phyloP scores from a whole-genome alignment of 2,888 invertebrate species.

The Leptura quadrifasciata region DNA sequence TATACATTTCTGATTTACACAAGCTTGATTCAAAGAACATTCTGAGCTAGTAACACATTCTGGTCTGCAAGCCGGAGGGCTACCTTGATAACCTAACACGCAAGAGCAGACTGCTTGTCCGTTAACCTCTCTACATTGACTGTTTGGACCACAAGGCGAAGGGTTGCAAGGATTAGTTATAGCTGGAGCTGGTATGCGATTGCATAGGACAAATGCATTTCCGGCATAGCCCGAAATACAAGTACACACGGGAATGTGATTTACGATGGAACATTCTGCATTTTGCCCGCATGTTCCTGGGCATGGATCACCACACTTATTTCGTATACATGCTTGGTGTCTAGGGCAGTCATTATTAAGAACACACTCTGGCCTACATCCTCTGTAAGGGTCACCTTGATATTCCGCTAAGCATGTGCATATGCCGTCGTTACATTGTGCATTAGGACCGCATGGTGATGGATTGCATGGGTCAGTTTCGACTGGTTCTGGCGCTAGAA shows the following conservation, averaged over 20 bases:
- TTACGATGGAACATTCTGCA: slow-evolving; percentile 73
- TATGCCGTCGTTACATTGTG: slow-evolving; percentile 78
- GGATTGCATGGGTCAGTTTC: slow-evolving; percentile 74
- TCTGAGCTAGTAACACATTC: slow-evolving; percentile 89
- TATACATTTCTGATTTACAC: slow-evolving; percentile 86
- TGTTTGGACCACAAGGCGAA: slow-evolving; percentile 82
- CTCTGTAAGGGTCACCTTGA: slow-evolving; percentile 73
- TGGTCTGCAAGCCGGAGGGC: slow-evolving; percentile 85
- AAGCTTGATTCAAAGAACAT: slow-evolving; percentile 85
- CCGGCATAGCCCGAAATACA: slow-evolving; percentile 65
- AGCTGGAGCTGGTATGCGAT: slow-evolving; percentile 72
- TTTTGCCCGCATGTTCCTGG: slow-evolving; percentile 75
- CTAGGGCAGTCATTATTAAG: slow-evolving; percentile 73
- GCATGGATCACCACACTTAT: slow-evolving; percentile 75
- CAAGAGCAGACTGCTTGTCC: slow-evolving; percentile 74
- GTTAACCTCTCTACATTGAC: slow-evolving; percentile 83
- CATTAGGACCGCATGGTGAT: slow-evolving; percentile 81
- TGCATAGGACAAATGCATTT: slow-evolving; percentile 75
- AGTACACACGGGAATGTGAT: slow-evolving; percentile 72
- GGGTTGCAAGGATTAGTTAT: slow-evolving; percentile 73
- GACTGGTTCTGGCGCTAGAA: slow-evolving; percentile 57
- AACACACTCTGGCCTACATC: slow-evolving; percentile 75
- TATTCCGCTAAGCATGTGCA: slow-evolving; percentile 73
- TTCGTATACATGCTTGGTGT: slow-evolving; percentile 72
- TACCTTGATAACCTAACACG: slow-evolving; percentile 71